These are phyloP conservation scores for Drosophila peninsularis DNA, from an alignment of 2,888 invertebrate genomes.

Conservation along the genomic window DNA sequence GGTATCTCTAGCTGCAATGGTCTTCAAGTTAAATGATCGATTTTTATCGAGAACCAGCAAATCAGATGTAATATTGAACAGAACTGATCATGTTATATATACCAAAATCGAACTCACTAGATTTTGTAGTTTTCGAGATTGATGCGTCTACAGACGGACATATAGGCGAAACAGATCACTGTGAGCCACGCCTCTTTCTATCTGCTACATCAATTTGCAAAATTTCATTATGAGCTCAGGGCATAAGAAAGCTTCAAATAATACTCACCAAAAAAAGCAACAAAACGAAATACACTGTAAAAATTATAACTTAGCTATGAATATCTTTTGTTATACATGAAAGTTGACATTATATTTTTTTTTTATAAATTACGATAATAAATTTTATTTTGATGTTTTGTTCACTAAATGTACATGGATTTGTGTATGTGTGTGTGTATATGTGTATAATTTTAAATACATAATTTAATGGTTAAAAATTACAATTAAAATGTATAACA, in stretches of 20 bases:
- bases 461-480: constrained; percentile 72
- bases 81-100: no score
- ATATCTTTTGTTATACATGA: constrained; percentile 12
- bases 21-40: no score
- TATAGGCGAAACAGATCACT: no score
- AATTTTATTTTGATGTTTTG: constrained; percentile 62
- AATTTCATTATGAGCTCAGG: background rate
- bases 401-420: constrained; percentile 71
- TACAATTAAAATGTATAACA: constrained; percentile 66
- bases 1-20: no score
- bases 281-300: constrained; percentile 20
- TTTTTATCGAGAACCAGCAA: no score
- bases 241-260: background rate
- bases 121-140: no score
- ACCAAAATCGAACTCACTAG: no score
- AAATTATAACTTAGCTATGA: constrained; percentile 11
- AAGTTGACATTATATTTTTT: background rate
- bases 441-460: constrained; percentile 47
- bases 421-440: constrained; percentile 46
- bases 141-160: no score
- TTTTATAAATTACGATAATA: constrained; percentile 68
- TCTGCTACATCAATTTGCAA: background rate
- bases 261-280: constrained; percentile 37
- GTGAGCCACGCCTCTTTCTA: no score
- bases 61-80: no score